Conservation (phyloP, 2,888 invertebrate genomes). For the Hydropsyche betteni region DNA sequence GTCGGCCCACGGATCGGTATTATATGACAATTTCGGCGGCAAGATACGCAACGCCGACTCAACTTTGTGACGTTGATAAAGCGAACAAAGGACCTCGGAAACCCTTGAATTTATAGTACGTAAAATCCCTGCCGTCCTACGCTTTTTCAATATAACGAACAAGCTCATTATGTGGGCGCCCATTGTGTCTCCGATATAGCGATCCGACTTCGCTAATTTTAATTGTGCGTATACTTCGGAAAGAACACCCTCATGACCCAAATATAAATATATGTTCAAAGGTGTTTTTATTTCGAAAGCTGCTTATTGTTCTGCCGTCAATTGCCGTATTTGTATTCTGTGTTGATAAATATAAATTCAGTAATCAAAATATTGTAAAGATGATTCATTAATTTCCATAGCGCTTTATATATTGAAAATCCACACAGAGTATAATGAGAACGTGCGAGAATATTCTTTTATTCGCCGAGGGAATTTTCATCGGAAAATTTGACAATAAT, state of each 20-base stretch:
- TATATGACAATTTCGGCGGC: not conserved
- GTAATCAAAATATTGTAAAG: too few species aligned
- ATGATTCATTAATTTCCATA: too few species aligned
- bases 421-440: too few species aligned
- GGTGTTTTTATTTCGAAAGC: too few species aligned
- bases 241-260: too few species aligned
- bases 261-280: too few species aligned
- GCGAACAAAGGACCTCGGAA: constrained; percentile 45
- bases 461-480: not conserved
- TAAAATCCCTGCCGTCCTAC: constrained; percentile 2
- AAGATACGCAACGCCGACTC: constrained; percentile 29
- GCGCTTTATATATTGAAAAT: too few species aligned
- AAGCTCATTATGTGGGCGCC: constrained; percentile 22
- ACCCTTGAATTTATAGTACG: constrained; percentile 8
- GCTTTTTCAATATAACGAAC: constrained; percentile 25
- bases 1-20: too few species aligned
- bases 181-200: constrained; percentile 4
- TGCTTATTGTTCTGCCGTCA: too few species aligned
- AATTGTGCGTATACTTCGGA: not conserved
- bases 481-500: constrained; percentile 28
- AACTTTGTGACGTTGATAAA: constrained; percentile 45
- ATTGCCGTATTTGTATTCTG: too few species aligned
- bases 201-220: constrained; percentile 12
- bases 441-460: too few species aligned
- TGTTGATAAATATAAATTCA: too few species aligned